Percentiles rank a stretch among this genome's conserved stretches.
Evolutionary conservation across 2,888 invertebrate genomes (phyloP).

Genomic region (Calameuta pallipes): DNA sequence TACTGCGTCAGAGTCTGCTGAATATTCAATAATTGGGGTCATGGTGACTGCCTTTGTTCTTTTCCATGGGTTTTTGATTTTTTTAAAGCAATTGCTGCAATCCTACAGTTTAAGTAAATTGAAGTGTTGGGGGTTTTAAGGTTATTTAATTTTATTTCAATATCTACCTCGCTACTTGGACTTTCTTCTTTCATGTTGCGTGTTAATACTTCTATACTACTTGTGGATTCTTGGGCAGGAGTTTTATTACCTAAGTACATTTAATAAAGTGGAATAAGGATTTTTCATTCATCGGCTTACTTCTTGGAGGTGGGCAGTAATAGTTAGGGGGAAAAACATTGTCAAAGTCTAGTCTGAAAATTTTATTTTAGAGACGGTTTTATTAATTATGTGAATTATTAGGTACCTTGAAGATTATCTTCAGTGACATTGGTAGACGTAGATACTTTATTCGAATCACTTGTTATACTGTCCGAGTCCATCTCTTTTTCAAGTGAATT

Average conservation of each 20-base stretch:
- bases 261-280: neutral
- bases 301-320: neutral
- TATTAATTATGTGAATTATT: neutral
- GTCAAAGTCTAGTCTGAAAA: neutral
- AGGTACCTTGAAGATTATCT: neutral
- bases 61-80: neutral
- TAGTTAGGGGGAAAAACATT: neutral
- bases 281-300: neutral
- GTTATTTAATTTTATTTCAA: neutral
- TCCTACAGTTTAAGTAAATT: neutral
- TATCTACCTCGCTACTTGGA: neutral
- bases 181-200: neutral
- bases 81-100: neutral
- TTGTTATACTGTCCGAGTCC: neutral
- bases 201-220: neutral
- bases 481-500: neutral
- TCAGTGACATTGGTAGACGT: neutral
- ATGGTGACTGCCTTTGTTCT: neutral
- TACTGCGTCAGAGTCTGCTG: neutral
- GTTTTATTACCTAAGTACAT: neutral
- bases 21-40: neutral
- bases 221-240: neutral
- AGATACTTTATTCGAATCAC: neutral
- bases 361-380: neutral
- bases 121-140: neutral